Evolutionary conservation across 2,113 vertebrate species (phyloP).

Genomic region (Ceratotherium simum): DNA sequence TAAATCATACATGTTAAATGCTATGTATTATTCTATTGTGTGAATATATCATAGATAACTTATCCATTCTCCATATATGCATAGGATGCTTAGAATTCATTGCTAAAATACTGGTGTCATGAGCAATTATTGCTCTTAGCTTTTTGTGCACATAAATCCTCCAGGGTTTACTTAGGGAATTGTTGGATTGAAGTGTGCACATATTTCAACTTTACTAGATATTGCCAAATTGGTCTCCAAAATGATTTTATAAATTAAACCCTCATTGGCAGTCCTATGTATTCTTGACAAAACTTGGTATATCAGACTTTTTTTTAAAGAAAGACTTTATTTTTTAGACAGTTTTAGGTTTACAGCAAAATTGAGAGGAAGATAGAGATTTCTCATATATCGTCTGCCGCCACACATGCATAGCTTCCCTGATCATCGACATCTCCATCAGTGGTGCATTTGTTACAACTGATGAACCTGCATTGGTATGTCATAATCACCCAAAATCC

Average conservation of each 20-base stretch:
- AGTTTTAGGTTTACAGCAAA: not conserved
- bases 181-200: not conserved
- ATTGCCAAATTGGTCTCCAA: not conserved
- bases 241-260: not conserved
- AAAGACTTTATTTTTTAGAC: not conserved
- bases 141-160: not conserved
- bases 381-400: not conserved
- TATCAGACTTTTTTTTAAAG: not conserved
- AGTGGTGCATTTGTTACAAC: not conserved
- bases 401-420: not conserved
- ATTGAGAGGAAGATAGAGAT: not conserved
- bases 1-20: not conserved
- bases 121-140: not conserved
- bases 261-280: not conserved
- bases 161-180: not conserved
- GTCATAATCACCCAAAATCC: not conserved
- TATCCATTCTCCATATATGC: not conserved
- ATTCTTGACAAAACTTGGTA: not conserved
- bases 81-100: conserved; percentile 8
- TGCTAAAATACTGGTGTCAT: not conserved
- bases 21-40: not conserved
- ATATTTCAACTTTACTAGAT: conserved; percentile 39
- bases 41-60: not conserved
- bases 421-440: not conserved
- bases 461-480: not conserved